Percentiles rank a stretch among this genome's conserved stretches.
Conservation (phyloP, 2,888 invertebrate genomes). For the Cheilosia soror region DNA sequence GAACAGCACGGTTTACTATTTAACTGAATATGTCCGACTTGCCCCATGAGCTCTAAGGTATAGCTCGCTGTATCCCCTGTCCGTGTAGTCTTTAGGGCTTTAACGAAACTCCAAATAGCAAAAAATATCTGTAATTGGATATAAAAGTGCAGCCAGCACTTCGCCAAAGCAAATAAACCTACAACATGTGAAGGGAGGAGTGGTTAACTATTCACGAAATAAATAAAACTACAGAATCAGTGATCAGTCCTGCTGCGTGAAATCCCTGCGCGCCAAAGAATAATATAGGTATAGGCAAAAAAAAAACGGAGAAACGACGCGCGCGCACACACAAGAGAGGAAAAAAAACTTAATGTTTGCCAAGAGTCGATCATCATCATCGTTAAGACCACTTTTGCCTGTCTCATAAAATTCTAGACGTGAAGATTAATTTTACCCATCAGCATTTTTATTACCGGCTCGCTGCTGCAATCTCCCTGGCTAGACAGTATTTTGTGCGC, state of each 20-base stretch:
- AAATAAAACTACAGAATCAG: slow-evolving; percentile 67
- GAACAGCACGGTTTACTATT: slow-evolving; percentile 55
- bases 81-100: slow-evolving; percentile 52
- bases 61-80: slow-evolving; percentile 7
- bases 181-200: slow-evolving; percentile 60
- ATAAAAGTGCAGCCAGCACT: slow-evolving; percentile 73
- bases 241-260: slow-evolving; percentile 69
- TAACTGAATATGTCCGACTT: slow-evolving; percentile 49
- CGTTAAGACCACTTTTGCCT: slow-evolving; percentile 74
- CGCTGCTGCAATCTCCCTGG: slow-evolving; percentile 34
- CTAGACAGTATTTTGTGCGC: slow-evolving; percentile 51
- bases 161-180: slow-evolving; percentile 68
- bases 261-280: slow-evolving; percentile 53
- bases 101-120: slow-evolving; percentile 50
- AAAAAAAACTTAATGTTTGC: slow-evolving; percentile 69
- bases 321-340: not conserved
- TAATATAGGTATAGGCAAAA: slow-evolving; percentile 17
- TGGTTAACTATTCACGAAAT: slow-evolving; percentile 70
- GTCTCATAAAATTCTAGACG: slow-evolving; percentile 74
- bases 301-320: not conserved
- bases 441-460: slow-evolving; percentile 68
- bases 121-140: slow-evolving; percentile 74
- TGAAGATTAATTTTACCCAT: slow-evolving; percentile 72
- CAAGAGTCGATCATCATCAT: slow-evolving; percentile 75
- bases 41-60: slow-evolving; percentile 1